A percentile compares a stretch with the other conserved stretches of the same genome.
These are phyloP conservation scores for Adela reaumurella DNA, from an alignment of 2,888 invertebrate species.

Conservation along the genomic window DNA sequence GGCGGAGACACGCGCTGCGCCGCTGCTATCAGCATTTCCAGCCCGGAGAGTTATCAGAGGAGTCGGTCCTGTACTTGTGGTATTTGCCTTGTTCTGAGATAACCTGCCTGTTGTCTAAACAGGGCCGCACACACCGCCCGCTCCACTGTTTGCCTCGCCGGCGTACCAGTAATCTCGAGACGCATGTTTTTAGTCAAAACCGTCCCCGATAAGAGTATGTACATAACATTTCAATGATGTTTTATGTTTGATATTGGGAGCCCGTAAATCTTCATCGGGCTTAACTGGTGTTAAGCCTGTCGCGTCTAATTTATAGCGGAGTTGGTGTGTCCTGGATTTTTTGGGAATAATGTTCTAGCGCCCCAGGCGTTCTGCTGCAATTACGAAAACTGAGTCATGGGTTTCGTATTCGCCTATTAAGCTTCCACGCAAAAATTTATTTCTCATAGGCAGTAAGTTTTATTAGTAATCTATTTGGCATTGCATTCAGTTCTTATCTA, in stretches of 20 bases:
- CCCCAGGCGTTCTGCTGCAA: too few species aligned
- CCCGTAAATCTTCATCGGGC: conserved; percentile 9
- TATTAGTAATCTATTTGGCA: too few species aligned
- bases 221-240: conserved; percentile 3
- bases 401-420: too few species aligned
- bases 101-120: background rate
- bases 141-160: background rate
- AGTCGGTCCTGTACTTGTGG: background rate
- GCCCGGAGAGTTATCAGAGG: background rate
- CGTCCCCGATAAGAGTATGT: conserved; percentile 3
- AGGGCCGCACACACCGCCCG: background rate
- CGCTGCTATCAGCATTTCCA: too few species aligned
- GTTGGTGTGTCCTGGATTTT: background rate
- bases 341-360: background rate
- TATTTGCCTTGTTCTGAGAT: background rate
- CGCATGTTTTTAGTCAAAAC: conserved; percentile 21
- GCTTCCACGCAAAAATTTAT: too few species aligned
- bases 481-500: too few species aligned
- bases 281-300: conserved; percentile 1
- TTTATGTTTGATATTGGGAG: conserved; percentile 6
- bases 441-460: too few species aligned
- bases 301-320: background rate
- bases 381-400: too few species aligned
- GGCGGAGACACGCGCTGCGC: too few species aligned
- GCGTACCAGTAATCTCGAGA: background rate